Evolutionary conservation across 2,888 invertebrate species (phyloP), one percentile per base, ranked within the genome.

Genomic region (Caenorhabditis plicata): DNA sequence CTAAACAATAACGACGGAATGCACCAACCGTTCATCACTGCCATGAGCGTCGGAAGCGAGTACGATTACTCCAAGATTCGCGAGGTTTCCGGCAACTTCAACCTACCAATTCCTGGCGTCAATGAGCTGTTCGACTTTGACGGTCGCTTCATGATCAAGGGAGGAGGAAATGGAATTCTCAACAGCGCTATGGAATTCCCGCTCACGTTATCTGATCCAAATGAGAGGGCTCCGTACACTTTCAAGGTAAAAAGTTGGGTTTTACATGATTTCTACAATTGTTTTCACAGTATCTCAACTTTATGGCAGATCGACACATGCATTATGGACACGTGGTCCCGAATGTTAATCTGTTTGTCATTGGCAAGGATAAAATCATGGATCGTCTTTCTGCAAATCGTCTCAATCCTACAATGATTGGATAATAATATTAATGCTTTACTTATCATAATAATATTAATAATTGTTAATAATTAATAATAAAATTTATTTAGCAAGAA

Each of bases 41-140:
- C 67, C 1, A 51, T 58, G 31, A 44, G 63, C 2, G 65, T 71
- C 11, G 73, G 73, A n/a, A 54, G 62, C n/a, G 75, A 74, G 50
- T 73, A 71, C 52, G 75, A 75, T 65, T 63, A 53, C 23, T 54
- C 50, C 26, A 74, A 74, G 50, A 74, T 74, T 38, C 43, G 68
- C 19, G 74, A 75, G 46, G 66, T 74, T 13, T 70, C 68, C 38
- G 69, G 73, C 0, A 73, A 74, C 36, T 51, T 74, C 41, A 73
- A 74, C 49, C 48, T 73, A 4, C 74, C 73, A 3, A 43, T 75
- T 13, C 68, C 64, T 8, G 75, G 75, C 3, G 50, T 75, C n/a
- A 75, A 75, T 43, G 75, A 75, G 27, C 42, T 75, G 15, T 75
- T 75, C 40, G 75, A 75, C 51, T 71, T 75, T 39, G 75, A 75